Evolutionary conservation across 1,140 invertebrate species (phyloP).

Genomic region (Cepaea nemoralis): DNA sequence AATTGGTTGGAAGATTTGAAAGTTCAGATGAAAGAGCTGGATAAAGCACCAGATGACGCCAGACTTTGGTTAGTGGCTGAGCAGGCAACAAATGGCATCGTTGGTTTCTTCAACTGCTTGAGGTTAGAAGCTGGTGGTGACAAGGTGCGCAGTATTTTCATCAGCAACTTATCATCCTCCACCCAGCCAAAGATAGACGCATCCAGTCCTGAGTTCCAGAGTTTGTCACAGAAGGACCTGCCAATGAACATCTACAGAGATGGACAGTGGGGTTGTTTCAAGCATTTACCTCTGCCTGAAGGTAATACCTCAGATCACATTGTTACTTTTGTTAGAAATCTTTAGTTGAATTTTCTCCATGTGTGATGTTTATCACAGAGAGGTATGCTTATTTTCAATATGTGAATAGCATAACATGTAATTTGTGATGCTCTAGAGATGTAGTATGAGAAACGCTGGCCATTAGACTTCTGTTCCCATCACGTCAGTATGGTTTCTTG

Average conservation of each 20-base stretch:
- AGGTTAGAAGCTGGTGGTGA: slow-evolving; percentile 85
- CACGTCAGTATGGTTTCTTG: no score
- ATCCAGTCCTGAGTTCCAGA: slow-evolving; percentile 73
- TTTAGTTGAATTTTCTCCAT: no score
- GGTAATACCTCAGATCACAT: no score
- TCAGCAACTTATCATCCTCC: slow-evolving; percentile 30
- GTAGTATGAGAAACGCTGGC: no score
- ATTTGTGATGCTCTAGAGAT: no score
- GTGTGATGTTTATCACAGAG: no score
- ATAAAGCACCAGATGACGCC: slow-evolving; percentile 53
- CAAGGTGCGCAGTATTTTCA: slow-evolving; percentile 72
- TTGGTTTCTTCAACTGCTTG: slow-evolving; percentile 91
- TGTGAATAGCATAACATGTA: no score
- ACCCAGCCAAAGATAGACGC: slow-evolving; percentile 13
- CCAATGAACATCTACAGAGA: slow-evolving; percentile 85
- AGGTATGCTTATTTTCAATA: no score
- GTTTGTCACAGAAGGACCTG: slow-evolving; percentile 83
- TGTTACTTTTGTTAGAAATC: no score
- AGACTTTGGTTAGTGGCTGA: slow-evolving; percentile 67
- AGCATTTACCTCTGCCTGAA: slow-evolving; percentile 79
- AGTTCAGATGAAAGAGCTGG: slow-evolving; percentile 75
- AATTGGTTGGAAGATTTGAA: slow-evolving; percentile 86
- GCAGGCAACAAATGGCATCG: slow-evolving; percentile 77
- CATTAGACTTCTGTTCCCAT: no score
- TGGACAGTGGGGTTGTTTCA: slow-evolving; percentile 86